Percentiles rank a stretch among this genome's conserved stretches.
Evolutionary conservation across 2,113 vertebrate species (phyloP).

Genomic region (Gymnocephalus cernua): DNA sequence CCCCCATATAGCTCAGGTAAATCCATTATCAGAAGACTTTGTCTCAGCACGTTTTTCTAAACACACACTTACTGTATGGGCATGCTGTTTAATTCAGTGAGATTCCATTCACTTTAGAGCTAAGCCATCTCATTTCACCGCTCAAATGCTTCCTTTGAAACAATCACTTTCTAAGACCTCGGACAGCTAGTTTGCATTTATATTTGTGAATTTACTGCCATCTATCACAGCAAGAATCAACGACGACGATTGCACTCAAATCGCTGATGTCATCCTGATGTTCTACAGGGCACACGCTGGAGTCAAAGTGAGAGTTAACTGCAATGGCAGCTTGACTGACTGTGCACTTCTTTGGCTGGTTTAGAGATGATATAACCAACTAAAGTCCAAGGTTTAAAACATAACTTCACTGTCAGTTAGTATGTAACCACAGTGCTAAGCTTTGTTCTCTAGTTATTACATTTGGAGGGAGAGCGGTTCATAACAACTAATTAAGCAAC

Average conservation of each 20-base stretch:
- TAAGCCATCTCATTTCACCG: slow-evolving; percentile 23
- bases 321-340: not conserved
- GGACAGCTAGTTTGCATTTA: slow-evolving; percentile 36
- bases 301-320: slow-evolving; percentile 3
- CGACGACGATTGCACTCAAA: slow-evolving; percentile 13
- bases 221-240: slow-evolving; percentile 17
- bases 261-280: not conserved
- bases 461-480: not conserved
- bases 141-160: slow-evolving; percentile 46
- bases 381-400: not conserved
- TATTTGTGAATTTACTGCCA: slow-evolving; percentile 26
- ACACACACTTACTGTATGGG: slow-evolving; percentile 11
- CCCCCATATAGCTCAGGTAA: not conserved
- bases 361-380: not conserved
- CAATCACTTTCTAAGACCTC: slow-evolving; percentile 41
- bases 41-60: slow-evolving; percentile 52
- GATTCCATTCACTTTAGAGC: slow-evolving; percentile 38
- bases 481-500: slow-evolving; percentile 7
- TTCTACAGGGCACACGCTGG: not conserved
- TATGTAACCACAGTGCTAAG: not conserved
- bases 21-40: slow-evolving; percentile 40
- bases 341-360: not conserved
- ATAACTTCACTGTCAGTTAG: not conserved
- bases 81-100: slow-evolving; percentile 48
- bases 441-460: slow-evolving; percentile 10